phyloP scores from a whole-genome alignment of 1,140 invertebrate genomes.

The Bradysia coprophila region DNA sequence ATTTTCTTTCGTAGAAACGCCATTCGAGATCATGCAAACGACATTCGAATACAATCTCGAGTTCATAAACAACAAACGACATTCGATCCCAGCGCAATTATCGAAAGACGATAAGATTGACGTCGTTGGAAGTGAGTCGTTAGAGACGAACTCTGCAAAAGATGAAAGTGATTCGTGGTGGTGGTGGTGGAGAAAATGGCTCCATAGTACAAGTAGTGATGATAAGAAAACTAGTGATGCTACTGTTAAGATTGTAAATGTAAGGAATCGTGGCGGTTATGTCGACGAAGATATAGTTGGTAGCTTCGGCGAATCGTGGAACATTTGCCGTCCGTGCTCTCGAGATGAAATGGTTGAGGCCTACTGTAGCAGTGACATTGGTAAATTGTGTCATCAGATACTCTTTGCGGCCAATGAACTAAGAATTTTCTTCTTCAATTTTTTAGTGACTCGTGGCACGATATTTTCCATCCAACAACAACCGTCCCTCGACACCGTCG shows the following conservation, averaged over 20 bases:
- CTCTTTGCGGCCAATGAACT: neutral
- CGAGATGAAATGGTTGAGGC: constrained; percentile 40
- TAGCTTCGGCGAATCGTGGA: neutral
- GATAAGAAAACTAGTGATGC: too few species aligned
- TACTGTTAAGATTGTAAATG: too few species aligned
- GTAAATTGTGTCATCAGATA: constrained; percentile 17
- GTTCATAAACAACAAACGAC: neutral
- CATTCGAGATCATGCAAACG: neutral
- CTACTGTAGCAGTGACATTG: constrained; percentile 49
- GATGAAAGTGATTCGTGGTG: too few species aligned
- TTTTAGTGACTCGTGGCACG: constrained; percentile 33
- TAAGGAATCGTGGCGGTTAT: too few species aligned
- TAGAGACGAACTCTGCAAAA: too few species aligned
- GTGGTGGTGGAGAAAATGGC: too few species aligned
- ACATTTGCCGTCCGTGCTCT: constrained; percentile 38
- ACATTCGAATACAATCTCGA: constrained; percentile 1
- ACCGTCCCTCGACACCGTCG: constrained; percentile 29
- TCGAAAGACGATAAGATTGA: neutral
- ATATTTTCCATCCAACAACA: constrained; percentile 33
- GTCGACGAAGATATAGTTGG: neutral
- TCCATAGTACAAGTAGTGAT: too few species aligned
- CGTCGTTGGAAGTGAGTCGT: too few species aligned
- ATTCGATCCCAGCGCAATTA: neutral
- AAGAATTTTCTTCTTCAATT: neutral
- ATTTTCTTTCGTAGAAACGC: neutral